A percentile compares a stretch with the other conserved stretches of the same genome.
Evolutionary conservation across 2,797 vertebrate species (phyloP).

Genomic region (Chelidonichthys spinosus): DNA sequence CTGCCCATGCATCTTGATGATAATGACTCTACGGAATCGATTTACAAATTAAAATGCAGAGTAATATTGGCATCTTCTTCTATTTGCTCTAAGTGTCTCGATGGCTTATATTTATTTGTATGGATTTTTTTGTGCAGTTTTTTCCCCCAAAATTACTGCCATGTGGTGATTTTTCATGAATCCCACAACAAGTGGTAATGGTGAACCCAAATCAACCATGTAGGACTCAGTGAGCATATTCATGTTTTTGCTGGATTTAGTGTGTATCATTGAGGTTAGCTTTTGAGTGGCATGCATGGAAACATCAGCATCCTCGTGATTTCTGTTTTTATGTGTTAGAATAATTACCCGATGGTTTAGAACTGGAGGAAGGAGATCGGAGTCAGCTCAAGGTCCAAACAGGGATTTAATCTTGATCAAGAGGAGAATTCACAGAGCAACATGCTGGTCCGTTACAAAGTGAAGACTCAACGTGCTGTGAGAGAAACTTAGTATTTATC

Average conservation of each 20-base stretch:
- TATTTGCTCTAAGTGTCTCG: constrained; percentile 27
- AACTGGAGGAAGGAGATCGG: no score
- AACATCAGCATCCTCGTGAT: no score
- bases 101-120: constrained; percentile 42
- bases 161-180: constrained; percentile 31
- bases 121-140: constrained; percentile 43
- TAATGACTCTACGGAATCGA: constrained; percentile 52
- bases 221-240: constrained; percentile 11
- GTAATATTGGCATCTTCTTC: constrained; percentile 43
- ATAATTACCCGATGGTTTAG: no score
- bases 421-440: no score
- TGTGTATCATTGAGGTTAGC: not conserved
- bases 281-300: no score
- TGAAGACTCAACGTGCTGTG: no score
- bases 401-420: no score
- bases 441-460: no score
- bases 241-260: constrained; percentile 3
- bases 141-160: constrained; percentile 40
- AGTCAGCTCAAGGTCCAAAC: no score
- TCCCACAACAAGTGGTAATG: constrained; percentile 39
- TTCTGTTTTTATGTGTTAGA: no score
- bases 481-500: no score
- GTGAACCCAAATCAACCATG: constrained; percentile 21
- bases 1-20: constrained; percentile 42
- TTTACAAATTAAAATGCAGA: constrained; percentile 46